These are phyloP conservation scores for Cyclophora albipunctata DNA, from an alignment of 2,888 invertebrate species.

Conservation along the genomic window DNA sequence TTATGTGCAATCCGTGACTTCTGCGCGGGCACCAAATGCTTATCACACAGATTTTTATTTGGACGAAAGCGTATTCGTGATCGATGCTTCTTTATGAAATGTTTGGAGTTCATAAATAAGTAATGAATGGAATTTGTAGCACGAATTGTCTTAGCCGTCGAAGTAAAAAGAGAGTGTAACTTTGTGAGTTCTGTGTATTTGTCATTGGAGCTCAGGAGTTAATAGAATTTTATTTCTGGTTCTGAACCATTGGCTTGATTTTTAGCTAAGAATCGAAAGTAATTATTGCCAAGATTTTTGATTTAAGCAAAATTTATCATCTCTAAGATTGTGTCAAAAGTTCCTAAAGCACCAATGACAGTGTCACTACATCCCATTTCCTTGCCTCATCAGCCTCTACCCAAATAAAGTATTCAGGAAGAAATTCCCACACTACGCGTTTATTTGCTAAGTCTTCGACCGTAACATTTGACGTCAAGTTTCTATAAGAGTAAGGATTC, in stretches of 20 bases:
- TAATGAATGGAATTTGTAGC: too few relatives aligned
- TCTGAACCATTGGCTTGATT: too few relatives aligned
- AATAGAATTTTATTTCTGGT: too few relatives aligned
- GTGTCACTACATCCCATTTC: too few relatives aligned
- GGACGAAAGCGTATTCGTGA: slow-evolving; percentile 10
- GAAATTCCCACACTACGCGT: slow-evolving; percentile 8
- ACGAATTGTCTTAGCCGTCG: too few relatives aligned
- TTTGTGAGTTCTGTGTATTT: too few relatives aligned
- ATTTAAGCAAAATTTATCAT: background rate
- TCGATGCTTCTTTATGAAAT: too few relatives aligned
- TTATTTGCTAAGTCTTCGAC: slow-evolving; percentile 15
- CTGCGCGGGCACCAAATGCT: slow-evolving; percentile 31
- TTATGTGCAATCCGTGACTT: slow-evolving; percentile 49
- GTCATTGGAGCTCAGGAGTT: too few relatives aligned
- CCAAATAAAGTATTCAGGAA: slow-evolving; percentile 17
- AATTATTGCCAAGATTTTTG: background rate
- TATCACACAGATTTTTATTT: slow-evolving; percentile 45
- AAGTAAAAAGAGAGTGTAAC: too few relatives aligned
- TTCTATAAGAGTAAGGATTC: slow-evolving; percentile 12
- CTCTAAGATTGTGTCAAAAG: background rate
- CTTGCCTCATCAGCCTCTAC: too few relatives aligned
- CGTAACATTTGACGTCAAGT: slow-evolving; percentile 11
- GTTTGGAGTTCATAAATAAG: too few relatives aligned
- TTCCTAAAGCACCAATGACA: too few relatives aligned
- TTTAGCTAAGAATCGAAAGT: background rate